Base-by-base conservation (phyloP, 2,888 invertebrate species). In the Caenorhabditis sp. region DNA sequence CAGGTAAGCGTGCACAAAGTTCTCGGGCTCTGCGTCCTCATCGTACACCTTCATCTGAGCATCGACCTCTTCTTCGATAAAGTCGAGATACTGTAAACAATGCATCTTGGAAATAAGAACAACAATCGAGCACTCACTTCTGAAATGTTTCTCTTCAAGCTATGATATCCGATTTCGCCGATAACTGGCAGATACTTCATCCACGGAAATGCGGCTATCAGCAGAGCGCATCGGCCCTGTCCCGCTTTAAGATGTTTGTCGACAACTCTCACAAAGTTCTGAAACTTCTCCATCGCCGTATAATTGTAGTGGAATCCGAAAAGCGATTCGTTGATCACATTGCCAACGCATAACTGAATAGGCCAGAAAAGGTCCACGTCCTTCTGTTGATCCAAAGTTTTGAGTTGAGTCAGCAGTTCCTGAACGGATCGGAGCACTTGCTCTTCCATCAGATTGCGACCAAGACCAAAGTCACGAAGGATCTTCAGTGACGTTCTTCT, bases 251-350 rank as follows among this genome's bases (percentile, higher is more conserved):
- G n/a, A n/a, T n/a, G n/a, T n/a, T n/a, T n/a, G n/a, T n/a, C n/a
- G n/a, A n/a, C n/a, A n/a, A 72, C 45, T 30, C 30, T 4, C 37
- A 76, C 70, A 48, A 79, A 78, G n/a, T 62, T 46, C 63, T 70
- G 39, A 39, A 84, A 78, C 53, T 58, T 77, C n/a, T 56, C 55
- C 37, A 62, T 32, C 11, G 83, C 63, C 13, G 74, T 45, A 37
- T 78, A 63, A 1, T 53, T 55, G 61, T 71, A 81, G n/a, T 70
- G 73, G 45, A 74, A 78, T 7, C 84, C 83, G 46, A 83, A 82
- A 0, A 85, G 62, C 2, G 71, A 48, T n/a, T 81, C 71, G 66
- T 79, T 79, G 66, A 85, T 84, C 8, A 85, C 74, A 53, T 85
- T 85, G 9, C 79, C 81, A 7, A 85, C 79, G 30, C 80, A 80